Conservation (phyloP, 53 echinoderm and acorn worm genomes). For the Glandiceps talaboti region DNA sequence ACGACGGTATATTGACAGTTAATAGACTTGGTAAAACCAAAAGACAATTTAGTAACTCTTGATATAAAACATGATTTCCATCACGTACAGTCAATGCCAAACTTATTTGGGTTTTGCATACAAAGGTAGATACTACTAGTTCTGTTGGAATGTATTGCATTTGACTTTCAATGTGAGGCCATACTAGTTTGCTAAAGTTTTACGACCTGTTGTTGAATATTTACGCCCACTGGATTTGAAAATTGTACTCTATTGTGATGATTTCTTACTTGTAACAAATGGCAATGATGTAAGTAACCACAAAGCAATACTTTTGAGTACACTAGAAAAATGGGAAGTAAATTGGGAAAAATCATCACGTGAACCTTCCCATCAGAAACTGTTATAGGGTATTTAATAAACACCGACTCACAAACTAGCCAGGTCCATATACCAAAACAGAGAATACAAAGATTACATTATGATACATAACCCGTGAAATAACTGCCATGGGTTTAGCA, state of each 20-base stretch:
- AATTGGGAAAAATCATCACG: conserved; percentile 16
- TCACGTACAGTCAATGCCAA: conserved; percentile 2
- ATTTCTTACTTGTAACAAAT: not conserved
- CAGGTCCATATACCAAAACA: conserved; percentile 5
- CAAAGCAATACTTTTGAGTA: conserved; percentile 3
- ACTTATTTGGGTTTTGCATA: conserved; percentile 12
- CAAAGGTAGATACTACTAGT: conserved; percentile 1
- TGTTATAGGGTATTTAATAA: conserved; percentile 17
- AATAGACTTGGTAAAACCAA: conserved; percentile 3
- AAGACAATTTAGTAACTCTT: conserved; percentile 15
- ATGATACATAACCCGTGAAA: too few species aligned
- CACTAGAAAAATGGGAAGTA: conserved; percentile 1
- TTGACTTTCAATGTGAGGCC: conserved; percentile 17
- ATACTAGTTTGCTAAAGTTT: conserved; percentile 14
- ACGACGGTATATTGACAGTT: conserved; percentile 17
- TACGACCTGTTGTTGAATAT: conserved; percentile 9
- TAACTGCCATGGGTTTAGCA: conserved; percentile 4
- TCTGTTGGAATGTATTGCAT: conserved; percentile 11
- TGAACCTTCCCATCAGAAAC: not conserved
- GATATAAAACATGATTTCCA: conserved; percentile 21
- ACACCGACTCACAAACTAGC: not conserved
- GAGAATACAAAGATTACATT: conserved; percentile 1
- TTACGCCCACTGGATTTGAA: not conserved
- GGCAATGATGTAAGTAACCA: too few species aligned
- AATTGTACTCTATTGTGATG: conserved; percentile 12